Conservation (phyloP, 2,888 invertebrate genomes). For the Ptychoptera contaminata region DNA sequence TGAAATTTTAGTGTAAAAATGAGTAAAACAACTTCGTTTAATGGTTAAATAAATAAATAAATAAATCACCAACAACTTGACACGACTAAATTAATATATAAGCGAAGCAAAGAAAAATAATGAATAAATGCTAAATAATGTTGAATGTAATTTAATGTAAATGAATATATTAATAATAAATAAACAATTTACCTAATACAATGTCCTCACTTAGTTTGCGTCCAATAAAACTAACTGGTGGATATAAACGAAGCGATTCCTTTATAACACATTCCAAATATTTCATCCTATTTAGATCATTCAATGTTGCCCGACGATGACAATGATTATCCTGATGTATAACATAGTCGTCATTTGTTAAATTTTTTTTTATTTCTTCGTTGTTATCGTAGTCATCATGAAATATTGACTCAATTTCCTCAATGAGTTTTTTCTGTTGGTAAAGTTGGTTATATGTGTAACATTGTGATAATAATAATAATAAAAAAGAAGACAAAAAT, state of each 20-base stretch:
- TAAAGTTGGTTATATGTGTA: neutral
- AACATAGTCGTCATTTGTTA: too few species aligned
- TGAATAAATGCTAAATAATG: too few species aligned
- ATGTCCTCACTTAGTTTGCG: neutral
- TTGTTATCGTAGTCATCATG: conserved; percentile 9
- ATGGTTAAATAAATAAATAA: too few species aligned
- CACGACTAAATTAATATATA: too few species aligned
- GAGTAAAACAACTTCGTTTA: too few species aligned
- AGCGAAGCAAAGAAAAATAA: too few species aligned
- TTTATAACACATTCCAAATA: conserved; percentile 26
- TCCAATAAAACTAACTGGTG: neutral
- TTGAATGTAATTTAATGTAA: too few species aligned
- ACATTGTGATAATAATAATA: neutral
- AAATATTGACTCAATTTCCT: conserved; percentile 22
- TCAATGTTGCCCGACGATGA: conserved; percentile 16
- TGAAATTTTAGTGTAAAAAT: too few species aligned
- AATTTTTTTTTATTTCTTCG: too few species aligned
- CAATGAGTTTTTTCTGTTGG: conserved; percentile 18
- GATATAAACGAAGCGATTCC: conserved; percentile 14
- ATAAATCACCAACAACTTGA: too few species aligned
- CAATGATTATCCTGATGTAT: neutral
- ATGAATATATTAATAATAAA: too few species aligned
- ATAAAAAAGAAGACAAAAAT: neutral
- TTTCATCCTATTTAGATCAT: conserved; percentile 23
- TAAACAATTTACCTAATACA: neutral